Conservation (phyloP, 2,797 vertebrate species). For the Xerus rutilus region DNA sequence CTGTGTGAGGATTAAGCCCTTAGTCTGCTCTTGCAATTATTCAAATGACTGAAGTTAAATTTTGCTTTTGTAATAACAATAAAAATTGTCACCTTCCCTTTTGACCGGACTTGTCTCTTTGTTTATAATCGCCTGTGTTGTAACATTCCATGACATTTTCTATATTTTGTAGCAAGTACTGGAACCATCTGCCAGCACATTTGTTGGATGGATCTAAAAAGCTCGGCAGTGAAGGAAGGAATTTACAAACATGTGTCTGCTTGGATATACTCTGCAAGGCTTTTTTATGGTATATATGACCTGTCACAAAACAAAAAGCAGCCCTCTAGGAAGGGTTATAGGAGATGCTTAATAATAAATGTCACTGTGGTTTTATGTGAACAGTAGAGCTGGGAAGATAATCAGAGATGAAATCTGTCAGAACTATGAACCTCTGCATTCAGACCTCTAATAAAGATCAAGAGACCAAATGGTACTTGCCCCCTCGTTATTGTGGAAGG, state of each 20-base stretch:
- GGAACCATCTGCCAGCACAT: background rate
- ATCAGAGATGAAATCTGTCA: background rate
- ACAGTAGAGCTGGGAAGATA: background rate
- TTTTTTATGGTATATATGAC: background rate
- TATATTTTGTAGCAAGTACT: conserved; percentile 42
- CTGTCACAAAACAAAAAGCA: background rate
- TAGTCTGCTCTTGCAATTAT: conserved; percentile 81
- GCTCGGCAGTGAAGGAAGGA: background rate
- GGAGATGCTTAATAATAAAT: conserved; percentile 14
- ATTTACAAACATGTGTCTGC: background rate
- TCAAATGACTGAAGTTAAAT: conserved; percentile 76
- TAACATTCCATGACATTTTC: background rate
- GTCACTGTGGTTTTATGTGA: conserved; percentile 35
- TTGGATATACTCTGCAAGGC: background rate
- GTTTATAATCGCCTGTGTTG: conserved; percentile 56
- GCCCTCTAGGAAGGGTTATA: background rate
- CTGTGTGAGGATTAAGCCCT: conserved; percentile 83
- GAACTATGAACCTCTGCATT: background rate
- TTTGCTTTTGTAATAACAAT: conserved; percentile 83
- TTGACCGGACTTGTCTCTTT: conserved; percentile 75
- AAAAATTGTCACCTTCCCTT: conserved; percentile 83
- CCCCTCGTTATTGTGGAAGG: conserved; percentile 11
- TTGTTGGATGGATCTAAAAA: conserved; percentile 24
- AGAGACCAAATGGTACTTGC: conserved; percentile 44
- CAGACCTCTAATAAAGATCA: conserved; percentile 50